Base-by-base conservation (phyloP, 2,888 invertebrate genomes). In the Meteorus colon region DNA sequence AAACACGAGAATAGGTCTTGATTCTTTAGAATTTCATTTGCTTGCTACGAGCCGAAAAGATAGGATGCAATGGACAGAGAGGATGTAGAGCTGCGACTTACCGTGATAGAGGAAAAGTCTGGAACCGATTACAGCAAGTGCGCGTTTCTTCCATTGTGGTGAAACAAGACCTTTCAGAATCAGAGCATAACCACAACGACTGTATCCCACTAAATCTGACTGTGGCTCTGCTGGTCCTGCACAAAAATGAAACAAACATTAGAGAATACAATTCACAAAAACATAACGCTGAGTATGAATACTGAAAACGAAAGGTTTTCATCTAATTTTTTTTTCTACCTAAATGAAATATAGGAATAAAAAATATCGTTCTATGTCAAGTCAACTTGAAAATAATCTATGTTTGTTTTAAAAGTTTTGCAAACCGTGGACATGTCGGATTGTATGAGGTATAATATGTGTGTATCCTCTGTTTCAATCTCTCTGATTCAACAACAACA, bases 141-240 rank as follows among this genome's bases (percentile, higher is more conserved):
- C 91, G 80, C 93, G 90, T 72, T 92, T 91, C 85, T 92, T 92
- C 94, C 94, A 94, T 85, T 94, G 93, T 55, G 94, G 94, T 82
- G 93, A 93, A 67, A 94, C 94, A 80, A 94, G 91, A 65, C 94
- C 94, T 87, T 94, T 94, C 69, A 94, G 88, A 65, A 94, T 91
- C 81, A 92, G 90, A 65, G 90, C 88, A 78, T 87, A 86, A 31
- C 91, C 91, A 80, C 90, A 90, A 79, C 90, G 89, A 65, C 87
- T 90, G 81, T 90, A 89, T 59, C 90, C 90, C 19, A 81, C 82
- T 65, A 93, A 87, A 74, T 92, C 92, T 34, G 92, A 91, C 72
- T 92, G 91, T 2, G 91, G 90, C 0, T 90, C 90, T 29, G 92
- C 90, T 27, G 93, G 93, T 10, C 93, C 93, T 89, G 82, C 60